Percentiles rank a stretch among this genome's conserved stretches.
These are phyloP conservation scores for Mus caroli DNA, from an alignment of 2,797 vertebrate genomes.

Conservation along the genomic window DNA sequence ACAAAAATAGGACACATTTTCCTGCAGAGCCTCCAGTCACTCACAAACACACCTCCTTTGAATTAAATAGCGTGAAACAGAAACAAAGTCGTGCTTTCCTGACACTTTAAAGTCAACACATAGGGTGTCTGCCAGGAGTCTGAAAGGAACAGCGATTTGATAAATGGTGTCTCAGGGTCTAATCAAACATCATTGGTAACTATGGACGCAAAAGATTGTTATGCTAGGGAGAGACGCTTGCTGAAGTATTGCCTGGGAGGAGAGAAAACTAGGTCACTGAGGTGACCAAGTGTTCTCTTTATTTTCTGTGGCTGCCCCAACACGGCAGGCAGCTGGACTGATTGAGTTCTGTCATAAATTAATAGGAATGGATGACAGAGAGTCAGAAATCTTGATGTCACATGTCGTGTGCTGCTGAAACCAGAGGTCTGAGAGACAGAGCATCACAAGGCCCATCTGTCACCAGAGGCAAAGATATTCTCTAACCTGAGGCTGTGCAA, in stretches of 20 bases:
- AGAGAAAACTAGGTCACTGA: neutral
- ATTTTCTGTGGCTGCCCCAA: neutral
- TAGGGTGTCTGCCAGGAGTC: neutral
- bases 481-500: slow-evolving; percentile 56
- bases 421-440: slow-evolving; percentile 75
- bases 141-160: neutral
- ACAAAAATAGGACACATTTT: slow-evolving; percentile 66
- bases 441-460: slow-evolving; percentile 77
- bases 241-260: neutral
- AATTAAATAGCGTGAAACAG: slow-evolving; percentile 26
- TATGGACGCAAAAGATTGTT: neutral
- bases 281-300: neutral
- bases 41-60: slow-evolving; percentile 68
- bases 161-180: neutral
- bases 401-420: slow-evolving; percentile 44
- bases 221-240: neutral
- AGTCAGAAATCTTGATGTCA: neutral
- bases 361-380: slow-evolving; percentile 66
- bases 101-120: slow-evolving; percentile 28
- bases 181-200: neutral
- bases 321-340: slow-evolving; percentile 54
- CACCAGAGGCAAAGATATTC: slow-evolving; percentile 69
- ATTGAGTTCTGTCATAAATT: slow-evolving; percentile 23
- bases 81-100: slow-evolving; percentile 54
- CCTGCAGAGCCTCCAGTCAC: slow-evolving; percentile 36